Evolutionary conservation across 2,888 invertebrate genomes (phyloP), one percentile per base, ranked within the genome.

Genomic region (Choristoneura rosaceana): DNA sequence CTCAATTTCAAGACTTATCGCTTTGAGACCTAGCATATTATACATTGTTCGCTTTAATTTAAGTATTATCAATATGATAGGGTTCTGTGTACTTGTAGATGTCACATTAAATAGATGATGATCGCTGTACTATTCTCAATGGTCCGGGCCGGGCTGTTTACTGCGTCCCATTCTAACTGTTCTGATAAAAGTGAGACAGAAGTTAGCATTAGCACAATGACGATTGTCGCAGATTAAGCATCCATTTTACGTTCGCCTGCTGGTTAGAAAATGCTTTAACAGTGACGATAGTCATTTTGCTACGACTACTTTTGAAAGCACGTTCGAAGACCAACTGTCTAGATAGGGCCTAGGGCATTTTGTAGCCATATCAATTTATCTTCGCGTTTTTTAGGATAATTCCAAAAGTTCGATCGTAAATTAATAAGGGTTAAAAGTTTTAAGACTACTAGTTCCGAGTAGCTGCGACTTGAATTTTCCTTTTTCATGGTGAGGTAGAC

Each of bases 1-100:
- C 93, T 94, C 94, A 94, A 92, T 92, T 85, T 84, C 88, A 93
- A 94, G 93, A 94, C 93, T 94, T 92, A 87, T 90, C 84, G 90
- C 90, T 91, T 90, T 89, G 90, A 88, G 88, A 88, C 81, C 83
- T 92, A 91, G 89, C 84, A 84, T 88, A 84, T 86, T 86, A 61
- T 73, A 73, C 68, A 70, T 70, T 74, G 70, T 75, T 75, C 75
- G 73, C 74, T 75, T 74, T 73, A 73, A 73, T 80, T 89, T 92
- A 91, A 92, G 90, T 91, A 90, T 92, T 91, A 90, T 84, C 80
- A 79, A 88, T 89, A 89, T 86, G 82, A 81, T 90, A 92, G 87
- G 82, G 81, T 86, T 89, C 85, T 88, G 86, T 89, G 87, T 90
- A 88, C 86, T 84, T 87, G 87, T 92, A 92, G 90, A 84, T 86